These are phyloP conservation scores for Seriola aureovittata DNA, from an alignment of 2,113 vertebrate genomes.

Conservation along the genomic window DNA sequence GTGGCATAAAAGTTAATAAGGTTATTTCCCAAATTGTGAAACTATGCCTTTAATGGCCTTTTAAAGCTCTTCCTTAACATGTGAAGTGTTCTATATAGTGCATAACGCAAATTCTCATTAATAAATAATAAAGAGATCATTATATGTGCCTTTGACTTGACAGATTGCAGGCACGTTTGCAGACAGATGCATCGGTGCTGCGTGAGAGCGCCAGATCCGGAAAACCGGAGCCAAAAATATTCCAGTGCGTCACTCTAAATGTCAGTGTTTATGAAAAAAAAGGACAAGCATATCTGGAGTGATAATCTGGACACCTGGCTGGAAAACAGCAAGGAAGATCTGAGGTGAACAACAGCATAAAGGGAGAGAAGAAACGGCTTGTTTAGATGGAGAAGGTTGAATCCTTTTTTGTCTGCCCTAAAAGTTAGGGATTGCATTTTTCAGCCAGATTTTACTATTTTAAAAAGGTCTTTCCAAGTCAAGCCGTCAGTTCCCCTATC, in stretches of 20 bases:
- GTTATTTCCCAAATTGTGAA: conserved; percentile 7
- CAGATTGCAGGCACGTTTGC: conserved; percentile 22
- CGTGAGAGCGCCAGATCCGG: conserved; percentile 7
- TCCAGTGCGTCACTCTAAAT: conserved; percentile 54
- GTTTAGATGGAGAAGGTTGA: neutral
- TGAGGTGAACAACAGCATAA: neutral
- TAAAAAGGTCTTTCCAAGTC: conserved; percentile 2
- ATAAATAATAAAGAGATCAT: conserved; percentile 39
- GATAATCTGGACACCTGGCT: conserved; percentile 48
- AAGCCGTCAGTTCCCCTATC: neutral
- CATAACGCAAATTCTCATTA: conserved; percentile 1
- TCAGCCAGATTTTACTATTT: neutral
- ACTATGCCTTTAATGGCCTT: conserved; percentile 8
- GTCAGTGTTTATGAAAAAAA: conserved; percentile 45
- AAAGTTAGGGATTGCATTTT: neutral
- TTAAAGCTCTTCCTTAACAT: neutral
- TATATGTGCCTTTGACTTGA: conserved; percentile 17
- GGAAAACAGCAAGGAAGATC: conserved; percentile 4
- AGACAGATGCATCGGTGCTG: conserved; percentile 17
- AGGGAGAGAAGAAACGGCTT: neutral
- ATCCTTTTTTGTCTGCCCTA: neutral
- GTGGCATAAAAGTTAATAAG: neutral
- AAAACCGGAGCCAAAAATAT: conserved; percentile 29
- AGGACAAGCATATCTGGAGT: conserved; percentile 10
- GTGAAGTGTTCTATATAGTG: neutral